These are phyloP conservation scores for Deroptyus accipitrinus DNA, from an alignment of 2,113 vertebrate genomes.

Conservation along the genomic window DNA sequence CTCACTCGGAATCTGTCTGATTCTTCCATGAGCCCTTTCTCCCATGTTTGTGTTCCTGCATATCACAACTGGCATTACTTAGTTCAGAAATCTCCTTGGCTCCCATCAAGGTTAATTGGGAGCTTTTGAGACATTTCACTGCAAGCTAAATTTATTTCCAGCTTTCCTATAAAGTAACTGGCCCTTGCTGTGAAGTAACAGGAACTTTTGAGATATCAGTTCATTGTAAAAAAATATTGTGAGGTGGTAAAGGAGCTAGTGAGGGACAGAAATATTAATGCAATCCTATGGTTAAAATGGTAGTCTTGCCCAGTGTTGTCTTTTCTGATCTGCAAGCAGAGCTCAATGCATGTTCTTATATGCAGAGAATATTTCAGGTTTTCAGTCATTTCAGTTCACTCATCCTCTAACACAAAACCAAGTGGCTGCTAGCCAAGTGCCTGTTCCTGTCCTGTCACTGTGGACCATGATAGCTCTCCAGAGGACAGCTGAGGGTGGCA, in stretches of 20 bases:
- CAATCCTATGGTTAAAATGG: not conserved
- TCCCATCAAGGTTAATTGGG: not conserved
- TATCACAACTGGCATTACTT: not conserved
- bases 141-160: not conserved
- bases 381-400: not conserved
- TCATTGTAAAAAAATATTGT: not conserved
- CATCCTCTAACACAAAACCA: not conserved
- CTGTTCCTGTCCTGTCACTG: fast-evolving
- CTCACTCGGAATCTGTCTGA: not conserved
- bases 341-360: not conserved
- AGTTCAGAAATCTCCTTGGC: not conserved
- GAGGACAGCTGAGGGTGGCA: not conserved
- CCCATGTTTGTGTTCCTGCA: not conserved
- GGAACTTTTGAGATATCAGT: not conserved
- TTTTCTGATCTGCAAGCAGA: not conserved
- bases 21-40: not conserved
- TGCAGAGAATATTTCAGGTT: not conserved
- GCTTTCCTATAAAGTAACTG: not conserved
- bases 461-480: not conserved
- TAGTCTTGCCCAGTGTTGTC: not conserved
- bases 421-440: not conserved
- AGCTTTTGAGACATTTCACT: not conserved
- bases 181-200: not conserved
- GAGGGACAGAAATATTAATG: not conserved
- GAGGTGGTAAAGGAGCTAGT: not conserved